phyloP scores from a whole-genome alignment of 2,888 invertebrate species.

The Noctua pronuba region DNA sequence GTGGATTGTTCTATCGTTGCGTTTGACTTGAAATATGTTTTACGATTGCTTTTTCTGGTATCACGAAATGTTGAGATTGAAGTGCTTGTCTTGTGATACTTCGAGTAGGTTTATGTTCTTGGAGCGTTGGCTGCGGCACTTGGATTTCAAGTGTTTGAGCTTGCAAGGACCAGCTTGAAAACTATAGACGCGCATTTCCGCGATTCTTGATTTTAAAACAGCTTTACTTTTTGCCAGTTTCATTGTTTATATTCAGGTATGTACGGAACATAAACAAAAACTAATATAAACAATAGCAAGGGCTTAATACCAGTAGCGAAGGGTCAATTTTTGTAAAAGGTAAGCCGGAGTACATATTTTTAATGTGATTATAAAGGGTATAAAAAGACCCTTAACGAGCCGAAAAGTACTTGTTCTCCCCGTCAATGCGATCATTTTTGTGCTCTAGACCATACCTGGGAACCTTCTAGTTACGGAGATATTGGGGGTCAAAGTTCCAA shows the following conservation, averaged over 20 bases:
- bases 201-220: background rate
- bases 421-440: too few relatives aligned
- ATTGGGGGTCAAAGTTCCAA: too few relatives aligned
- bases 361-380: too few relatives aligned
- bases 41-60: constrained; percentile 43
- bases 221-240: background rate
- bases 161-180: constrained; percentile 1
- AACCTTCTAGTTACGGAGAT: too few relatives aligned
- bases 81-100: background rate
- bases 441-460: too few relatives aligned
- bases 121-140: background rate
- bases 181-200: background rate
- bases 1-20: constrained; percentile 62
- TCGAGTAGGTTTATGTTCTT: constrained; percentile 9
- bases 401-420: too few relatives aligned
- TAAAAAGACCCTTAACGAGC: too few relatives aligned
- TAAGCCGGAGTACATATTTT: too few relatives aligned
- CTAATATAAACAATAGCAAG: too few relatives aligned
- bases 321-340: too few relatives aligned
- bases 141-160: background rate
- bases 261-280: too few relatives aligned
- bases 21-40: constrained; percentile 56
- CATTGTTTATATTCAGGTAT: background rate
- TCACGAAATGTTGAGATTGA: constrained; percentile 26
- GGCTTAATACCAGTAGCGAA: too few relatives aligned